These are phyloP conservation scores for Parnassius smintheus DNA, from an alignment of 2,888 invertebrate genomes.

Conservation along the genomic window DNA sequence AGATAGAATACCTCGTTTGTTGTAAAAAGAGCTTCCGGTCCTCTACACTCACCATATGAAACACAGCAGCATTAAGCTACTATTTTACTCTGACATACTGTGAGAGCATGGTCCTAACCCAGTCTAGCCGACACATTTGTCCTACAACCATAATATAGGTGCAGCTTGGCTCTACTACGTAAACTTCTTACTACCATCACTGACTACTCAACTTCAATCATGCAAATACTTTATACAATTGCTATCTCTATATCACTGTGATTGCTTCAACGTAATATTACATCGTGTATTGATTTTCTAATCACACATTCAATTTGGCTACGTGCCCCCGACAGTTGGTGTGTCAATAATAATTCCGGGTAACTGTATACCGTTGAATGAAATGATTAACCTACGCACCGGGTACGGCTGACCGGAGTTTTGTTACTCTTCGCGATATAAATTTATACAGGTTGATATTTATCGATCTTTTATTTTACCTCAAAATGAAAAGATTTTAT, in stretches of 20 bases:
- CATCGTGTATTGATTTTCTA: slow-evolving; percentile 60
- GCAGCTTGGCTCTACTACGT: no score
- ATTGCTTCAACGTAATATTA: slow-evolving; percentile 23
- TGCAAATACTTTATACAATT: slow-evolving; percentile 6
- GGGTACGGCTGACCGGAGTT: slow-evolving; percentile 43
- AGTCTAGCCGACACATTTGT: no score
- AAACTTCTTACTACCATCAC: no score
- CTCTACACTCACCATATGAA: no score
- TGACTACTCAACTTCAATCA: neutral
- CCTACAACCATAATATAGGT: no score
- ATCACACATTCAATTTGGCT: slow-evolving; percentile 61
- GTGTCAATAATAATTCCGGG: slow-evolving; percentile 73
- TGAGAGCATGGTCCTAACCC: no score
- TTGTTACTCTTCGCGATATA: slow-evolving; percentile 37
- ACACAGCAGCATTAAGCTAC: no score
- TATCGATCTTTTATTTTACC: no score
- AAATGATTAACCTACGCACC: slow-evolving; percentile 74
- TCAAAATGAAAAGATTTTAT: no score
- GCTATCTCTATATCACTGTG: slow-evolving; percentile 18
- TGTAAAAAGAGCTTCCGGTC: no score
- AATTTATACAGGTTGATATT: slow-evolving; percentile 33
- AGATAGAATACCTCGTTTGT: no score
- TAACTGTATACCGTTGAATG: slow-evolving; percentile 76
- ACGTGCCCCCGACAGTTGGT: slow-evolving; percentile 67
- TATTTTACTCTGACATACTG: no score